phyloP scores from a whole-genome alignment of 2,888 invertebrate species.

The Ichneumoninae sp. region DNA sequence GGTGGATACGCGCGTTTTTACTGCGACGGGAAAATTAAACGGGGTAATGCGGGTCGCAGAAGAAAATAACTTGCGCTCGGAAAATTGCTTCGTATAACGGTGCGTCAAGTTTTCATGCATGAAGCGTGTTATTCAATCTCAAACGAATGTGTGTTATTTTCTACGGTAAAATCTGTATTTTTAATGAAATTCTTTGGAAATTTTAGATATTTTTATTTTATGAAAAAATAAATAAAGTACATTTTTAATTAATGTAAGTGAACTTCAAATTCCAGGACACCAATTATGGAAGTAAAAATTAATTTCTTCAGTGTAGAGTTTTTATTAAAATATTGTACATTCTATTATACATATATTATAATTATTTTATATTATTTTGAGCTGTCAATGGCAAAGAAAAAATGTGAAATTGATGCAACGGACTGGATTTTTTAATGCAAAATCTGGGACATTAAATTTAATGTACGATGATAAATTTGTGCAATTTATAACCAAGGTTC shows the following conservation, averaged over 20 bases:
- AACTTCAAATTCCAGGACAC: too few species aligned
- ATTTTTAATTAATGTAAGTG: too few species aligned
- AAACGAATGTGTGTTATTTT: too few species aligned
- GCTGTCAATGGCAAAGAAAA: not conserved
- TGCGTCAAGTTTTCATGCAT: too few species aligned
- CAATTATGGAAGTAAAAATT: not conserved
- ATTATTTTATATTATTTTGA: not conserved
- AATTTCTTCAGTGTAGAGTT: not conserved
- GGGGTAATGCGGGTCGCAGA: conserved; percentile 22
- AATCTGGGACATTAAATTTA: too few species aligned
- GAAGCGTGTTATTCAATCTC: too few species aligned
- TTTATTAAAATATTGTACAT: not conserved
- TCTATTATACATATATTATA: not conserved
- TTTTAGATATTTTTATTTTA: not conserved
- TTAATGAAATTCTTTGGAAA: not conserved
- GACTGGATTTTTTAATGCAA: too few species aligned
- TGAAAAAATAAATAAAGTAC: too few species aligned
- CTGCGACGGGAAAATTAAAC: not conserved
- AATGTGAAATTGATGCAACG: too few species aligned
- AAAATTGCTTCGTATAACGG: not conserved
- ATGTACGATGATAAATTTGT: too few species aligned
- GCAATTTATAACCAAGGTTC: too few species aligned
- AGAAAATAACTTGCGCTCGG: not conserved
- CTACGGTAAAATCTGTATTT: not conserved
- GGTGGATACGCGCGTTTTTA: conserved; percentile 15